Base-by-base conservation (phyloP, 1,140 invertebrate genomes). In the Acromyrmex heyeri region DNA sequence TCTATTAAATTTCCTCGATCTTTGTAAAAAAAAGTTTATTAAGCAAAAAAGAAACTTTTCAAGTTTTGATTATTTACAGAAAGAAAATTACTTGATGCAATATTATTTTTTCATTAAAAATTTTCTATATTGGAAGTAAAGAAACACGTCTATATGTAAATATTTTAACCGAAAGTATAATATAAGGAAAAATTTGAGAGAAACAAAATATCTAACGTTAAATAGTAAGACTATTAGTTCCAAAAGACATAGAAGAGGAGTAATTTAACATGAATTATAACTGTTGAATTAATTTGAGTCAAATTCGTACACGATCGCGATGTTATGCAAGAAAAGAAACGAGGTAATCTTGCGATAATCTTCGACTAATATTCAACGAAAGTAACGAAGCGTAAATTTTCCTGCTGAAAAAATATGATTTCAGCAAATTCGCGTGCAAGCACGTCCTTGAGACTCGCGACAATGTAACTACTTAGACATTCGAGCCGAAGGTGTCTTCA, bases 401-500 rank as follows among this genome's bases (percentile, higher is more conserved):
- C 12, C n/a, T 6, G 34, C 18, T n/a, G 27, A 0, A 16, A 16
- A 38, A 48, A n/a, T 8, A 34, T 14, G 12, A 59, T 82, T 73
- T 82, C 34, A 50, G 7, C 48, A 50, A 78, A 50, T 48, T 48
- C 44, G 27, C 27, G 44, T n/a, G 30, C 24, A 27, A 14, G 18
- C 18, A 1, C 34, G 34, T 3, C 67, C 67, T 73, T 82, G 53
- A 57, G 34, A 50, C 24, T 48, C 18, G 16, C 18, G 16, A 57
- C 34, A 73, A 73, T 62, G 4, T 27, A 73, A 21, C 21, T 59
- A 38, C 38, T 48, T 73, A 50, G 67, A 69, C 12, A 79, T 78
- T 81, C 30, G 34, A 48, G 12, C 16, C 78, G 12, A 82, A 82
- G 67, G 53, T 53, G n/a, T 69, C 44, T 79, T 67, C 30, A 79